A percentile compares a stretch with the other conserved stretches of the same genome.
These are phyloP conservation scores for Strigamia crassipes DNA, from an alignment of 2,888 invertebrate species.

Conservation along the genomic window DNA sequence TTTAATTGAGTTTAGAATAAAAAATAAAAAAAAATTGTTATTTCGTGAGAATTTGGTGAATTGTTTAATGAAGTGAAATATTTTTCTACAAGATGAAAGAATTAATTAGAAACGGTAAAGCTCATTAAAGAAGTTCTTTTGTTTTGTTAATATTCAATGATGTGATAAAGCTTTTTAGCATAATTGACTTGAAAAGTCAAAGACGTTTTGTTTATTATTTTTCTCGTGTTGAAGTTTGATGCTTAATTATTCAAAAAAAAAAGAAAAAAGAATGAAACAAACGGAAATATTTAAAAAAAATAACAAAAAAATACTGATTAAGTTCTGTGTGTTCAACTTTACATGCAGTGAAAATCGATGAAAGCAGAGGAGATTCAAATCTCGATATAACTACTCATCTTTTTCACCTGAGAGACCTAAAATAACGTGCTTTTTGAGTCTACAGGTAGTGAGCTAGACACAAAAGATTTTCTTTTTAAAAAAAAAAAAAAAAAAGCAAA, in stretches of 20 bases:
- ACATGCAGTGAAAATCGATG: background rate
- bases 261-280: background rate
- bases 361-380: constrained; percentile 2
- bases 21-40: background rate
- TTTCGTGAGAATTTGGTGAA: background rate
- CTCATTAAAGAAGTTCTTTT: background rate
- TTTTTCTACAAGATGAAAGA: background rate
- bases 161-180: background rate
- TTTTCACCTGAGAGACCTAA: constrained; percentile 27
- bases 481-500: background rate
- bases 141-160: constrained; percentile 11
- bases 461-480: background rate
- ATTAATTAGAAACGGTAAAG: constrained; percentile 25
- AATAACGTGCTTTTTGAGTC: constrained; percentile 18
- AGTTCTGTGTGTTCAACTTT: background rate
- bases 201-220: background rate
- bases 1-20: background rate
- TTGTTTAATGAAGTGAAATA: background rate
- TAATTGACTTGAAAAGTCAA: background rate
- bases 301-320: background rate
- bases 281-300: background rate
- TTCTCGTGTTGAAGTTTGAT: background rate
- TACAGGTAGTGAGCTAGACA: constrained; percentile 27
- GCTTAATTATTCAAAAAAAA: background rate
- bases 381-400: constrained; percentile 31